Evolutionary conservation across 2,888 invertebrate genomes (phyloP), one percentile per base, ranked within the genome.

Genomic region (Cantharis rustica): DNA sequence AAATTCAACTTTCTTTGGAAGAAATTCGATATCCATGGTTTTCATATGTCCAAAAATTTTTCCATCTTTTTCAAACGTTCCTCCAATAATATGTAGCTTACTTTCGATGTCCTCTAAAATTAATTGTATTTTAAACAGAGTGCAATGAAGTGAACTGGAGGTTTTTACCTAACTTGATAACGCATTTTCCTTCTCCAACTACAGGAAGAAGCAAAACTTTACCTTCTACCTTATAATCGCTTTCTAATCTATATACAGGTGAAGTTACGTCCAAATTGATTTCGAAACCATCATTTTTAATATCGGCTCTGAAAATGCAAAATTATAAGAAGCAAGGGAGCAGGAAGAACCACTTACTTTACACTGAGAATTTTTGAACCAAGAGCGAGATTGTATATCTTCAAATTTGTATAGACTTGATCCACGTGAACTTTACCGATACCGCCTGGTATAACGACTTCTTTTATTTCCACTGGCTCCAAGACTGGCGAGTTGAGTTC

Each of bases 141-240:
- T 9, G 1, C 2, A 47, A n/a, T 7, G 2, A 47, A 2, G 7
- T n/a, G 1, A 47, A n/a, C 1, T 0, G n/a, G 7, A 47, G 0
- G 4, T 47, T 47, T n/a, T 86, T 83, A 92, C 92, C 84, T 88
- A 93, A 89, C 0, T 92, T 93, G 9, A 93, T 89, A 79, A 93
- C 93, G 0, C 92, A 92, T 72, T 89, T 86, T 1, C 93, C 93
- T 79, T 90, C 90, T 1, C 93, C 93, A 26, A 89, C 91, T 11
- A 93, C 91, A 0, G 93, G 93, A 69, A 93, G 84, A 16, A 93
- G 86, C 4, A 93, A 85, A 76, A 93, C 90, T 61, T 91, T 89
- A n/a, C 93, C 93, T 63, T 91, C 89, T 90, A 93, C 90, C 78
- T 91, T 89, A 84, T 93, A 93, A 83, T 93, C 91, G 0, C 91